phyloP scores from a whole-genome alignment of 2,797 vertebrate genomes.

The Coilia nasus region DNA sequence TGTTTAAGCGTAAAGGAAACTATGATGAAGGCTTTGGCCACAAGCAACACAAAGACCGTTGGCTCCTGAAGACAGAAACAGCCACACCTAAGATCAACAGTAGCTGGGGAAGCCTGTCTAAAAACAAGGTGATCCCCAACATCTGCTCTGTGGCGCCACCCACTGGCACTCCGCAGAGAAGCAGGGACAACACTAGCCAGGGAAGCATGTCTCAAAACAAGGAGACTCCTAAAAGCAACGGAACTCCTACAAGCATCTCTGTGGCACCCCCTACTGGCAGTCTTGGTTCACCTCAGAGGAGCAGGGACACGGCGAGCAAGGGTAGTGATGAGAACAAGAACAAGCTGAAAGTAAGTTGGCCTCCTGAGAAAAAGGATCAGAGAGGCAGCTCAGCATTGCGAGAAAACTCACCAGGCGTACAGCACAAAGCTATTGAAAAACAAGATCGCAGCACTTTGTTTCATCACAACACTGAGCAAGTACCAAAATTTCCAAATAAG shows the following conservation, averaged over 20 bases:
- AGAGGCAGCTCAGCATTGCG: conserved; percentile 22
- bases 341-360: conserved; percentile 71
- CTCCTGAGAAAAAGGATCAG: conserved; percentile 65
- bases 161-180: conserved; percentile 25
- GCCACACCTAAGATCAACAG: conserved; percentile 43
- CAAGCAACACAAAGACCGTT: conserved; percentile 76
- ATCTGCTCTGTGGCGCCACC: conserved; percentile 37
- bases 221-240: conserved; percentile 1
- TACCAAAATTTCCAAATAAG: not conserved
- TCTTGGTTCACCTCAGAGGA: conserved; percentile 34
- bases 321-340: conserved; percentile 54
- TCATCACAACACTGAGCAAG: not conserved
- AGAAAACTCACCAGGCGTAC: conserved; percentile 34
- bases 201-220: conserved; percentile 46
- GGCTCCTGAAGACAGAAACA: conserved; percentile 66
- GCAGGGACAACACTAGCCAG: conserved; percentile 40
- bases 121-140: conserved; percentile 36
- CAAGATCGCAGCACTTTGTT: not conserved
- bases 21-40: conserved; percentile 79
- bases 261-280: not conserved
- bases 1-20: conserved; percentile 76
- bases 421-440: conserved; percentile 38
- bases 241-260: not conserved
- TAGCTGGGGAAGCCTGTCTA: conserved; percentile 40
- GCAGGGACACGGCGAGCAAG: conserved; percentile 38